Evolutionary conservation across 2,113 vertebrate species (phyloP), one percentile per base, ranked within the genome.

Genomic region (human): DNA sequence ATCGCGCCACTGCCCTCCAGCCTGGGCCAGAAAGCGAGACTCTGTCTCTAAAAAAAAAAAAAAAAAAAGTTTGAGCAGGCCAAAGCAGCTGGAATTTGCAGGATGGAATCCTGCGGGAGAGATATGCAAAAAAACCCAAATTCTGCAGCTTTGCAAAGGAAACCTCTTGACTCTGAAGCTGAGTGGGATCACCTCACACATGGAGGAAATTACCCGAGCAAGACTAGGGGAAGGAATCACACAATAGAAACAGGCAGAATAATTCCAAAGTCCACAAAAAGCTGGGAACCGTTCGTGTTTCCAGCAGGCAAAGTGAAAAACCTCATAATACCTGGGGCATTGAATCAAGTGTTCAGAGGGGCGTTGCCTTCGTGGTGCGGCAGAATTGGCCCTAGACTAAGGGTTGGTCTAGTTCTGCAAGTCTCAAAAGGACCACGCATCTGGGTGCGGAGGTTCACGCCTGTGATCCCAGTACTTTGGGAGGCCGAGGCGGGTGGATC

Each of bases 401-500:
- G 92, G 27, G 10, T 5, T 27, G 32, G 5, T 59, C 85, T 82
- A 17, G 50, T 59, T 78, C 59, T 38, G 3, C 25, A 57, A 48
- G 23, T 32, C 30, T 78, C 57, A 38, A 45, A 84, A 68, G 23
- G 70, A 55, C 23, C 57, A 59, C 57, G 9, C 3, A 9, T 10
- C 57, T 59, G 57, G 8, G 23, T 3, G 0, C 1, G 3, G 22
- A 3, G 57, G 57, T 22, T 59, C 8, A 59, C 3, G 3, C 57
- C 57, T 59, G 23, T 9, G 25, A 59, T 59, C 23, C 23, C 57
- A 59, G 23, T 22, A 59, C 57, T 59, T 25, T 9, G 8, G 57
- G 57, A 59, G 57, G 57, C 8, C 0, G 23, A 59, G 57, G 57
- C 0, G 23, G 22, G 8, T 0, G 9, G 57, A 59, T 59, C 57